These are phyloP conservation scores for Arenicola marina DNA, from an alignment of 2,888 invertebrate species.

Conservation along the genomic window DNA sequence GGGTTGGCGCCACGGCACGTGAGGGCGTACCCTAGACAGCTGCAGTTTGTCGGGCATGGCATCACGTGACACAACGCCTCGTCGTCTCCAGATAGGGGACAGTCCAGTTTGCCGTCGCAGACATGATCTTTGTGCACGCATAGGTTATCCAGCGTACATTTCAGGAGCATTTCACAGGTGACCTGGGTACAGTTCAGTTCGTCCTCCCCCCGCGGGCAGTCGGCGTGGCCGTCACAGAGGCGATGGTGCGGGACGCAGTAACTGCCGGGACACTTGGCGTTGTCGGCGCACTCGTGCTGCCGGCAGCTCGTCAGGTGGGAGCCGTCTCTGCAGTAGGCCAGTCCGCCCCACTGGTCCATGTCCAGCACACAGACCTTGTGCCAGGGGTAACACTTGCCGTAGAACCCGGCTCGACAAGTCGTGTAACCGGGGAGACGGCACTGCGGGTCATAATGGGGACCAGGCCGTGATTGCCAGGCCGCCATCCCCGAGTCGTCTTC, in stretches of 20 bases:
- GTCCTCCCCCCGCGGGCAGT: not conserved
- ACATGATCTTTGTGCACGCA: not conserved
- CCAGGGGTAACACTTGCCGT: no score
- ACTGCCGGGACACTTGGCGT: not conserved
- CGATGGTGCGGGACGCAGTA: not conserved
- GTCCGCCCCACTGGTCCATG: not conserved
- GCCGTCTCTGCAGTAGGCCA: not conserved
- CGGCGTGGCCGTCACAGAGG: not conserved
- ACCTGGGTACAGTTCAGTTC: not conserved
- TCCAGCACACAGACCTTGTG: not conserved
- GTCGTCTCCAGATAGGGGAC: not conserved
- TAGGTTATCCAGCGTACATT: not conserved
- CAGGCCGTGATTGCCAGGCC: no score
- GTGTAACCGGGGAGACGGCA: no score
- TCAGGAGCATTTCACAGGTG: not conserved
- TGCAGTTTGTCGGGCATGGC: not conserved
- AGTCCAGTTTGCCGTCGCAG: not conserved
- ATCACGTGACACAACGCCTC: not conserved
- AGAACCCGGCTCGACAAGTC: no score
- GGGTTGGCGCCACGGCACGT: not conserved
- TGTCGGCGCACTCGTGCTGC: not conserved
- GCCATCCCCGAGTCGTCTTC: no score
- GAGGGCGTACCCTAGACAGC: not conserved
- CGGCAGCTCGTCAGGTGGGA: not conserved
- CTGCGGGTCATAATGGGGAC: no score